These are phyloP conservation scores for Nymphicus hollandicus DNA, from an alignment of 2,113 vertebrate genomes.

Conservation along the genomic window DNA sequence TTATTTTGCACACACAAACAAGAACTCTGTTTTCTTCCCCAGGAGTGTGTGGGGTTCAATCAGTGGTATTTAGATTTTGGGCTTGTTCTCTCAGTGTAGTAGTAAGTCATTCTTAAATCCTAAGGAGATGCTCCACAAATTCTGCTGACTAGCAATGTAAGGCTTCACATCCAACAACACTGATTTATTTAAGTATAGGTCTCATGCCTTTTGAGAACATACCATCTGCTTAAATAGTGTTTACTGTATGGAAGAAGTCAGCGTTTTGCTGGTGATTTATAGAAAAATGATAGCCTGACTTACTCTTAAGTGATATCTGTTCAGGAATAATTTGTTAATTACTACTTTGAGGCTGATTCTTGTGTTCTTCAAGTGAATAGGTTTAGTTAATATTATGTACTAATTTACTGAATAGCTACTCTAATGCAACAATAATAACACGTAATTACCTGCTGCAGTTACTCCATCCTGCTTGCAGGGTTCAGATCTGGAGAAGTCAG, in stretches of 20 bases:
- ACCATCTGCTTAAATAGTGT: conserved; percentile 58
- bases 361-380: conserved; percentile 62
- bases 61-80: neutral
- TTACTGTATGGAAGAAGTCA: conserved; percentile 58
- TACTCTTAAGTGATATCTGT: conserved; percentile 61
- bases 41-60: neutral
- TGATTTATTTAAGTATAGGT: conserved; percentile 68
- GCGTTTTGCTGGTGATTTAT: conserved; percentile 53
- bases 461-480: neutral
- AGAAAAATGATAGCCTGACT: conserved; percentile 63
- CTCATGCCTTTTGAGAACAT: conserved; percentile 23
- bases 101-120: conserved; percentile 51
- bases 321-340: conserved; percentile 77
- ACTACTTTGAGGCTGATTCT: conserved; percentile 60
- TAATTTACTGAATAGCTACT: conserved; percentile 37
- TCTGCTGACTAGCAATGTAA: conserved; percentile 59
- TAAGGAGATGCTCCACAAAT: conserved; percentile 48
- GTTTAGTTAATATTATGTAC: conserved; percentile 62
- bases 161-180: neutral
- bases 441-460: conserved; percentile 39
- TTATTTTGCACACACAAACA: neutral
- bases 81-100: neutral
- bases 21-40: neutral
- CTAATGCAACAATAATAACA: conserved; percentile 34
- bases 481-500: neutral